A percentile compares a stretch with the other conserved stretches of the same genome.
These are phyloP conservation scores for Rutpela maculata DNA, from an alignment of 2,888 invertebrate genomes.

Conservation along the genomic window DNA sequence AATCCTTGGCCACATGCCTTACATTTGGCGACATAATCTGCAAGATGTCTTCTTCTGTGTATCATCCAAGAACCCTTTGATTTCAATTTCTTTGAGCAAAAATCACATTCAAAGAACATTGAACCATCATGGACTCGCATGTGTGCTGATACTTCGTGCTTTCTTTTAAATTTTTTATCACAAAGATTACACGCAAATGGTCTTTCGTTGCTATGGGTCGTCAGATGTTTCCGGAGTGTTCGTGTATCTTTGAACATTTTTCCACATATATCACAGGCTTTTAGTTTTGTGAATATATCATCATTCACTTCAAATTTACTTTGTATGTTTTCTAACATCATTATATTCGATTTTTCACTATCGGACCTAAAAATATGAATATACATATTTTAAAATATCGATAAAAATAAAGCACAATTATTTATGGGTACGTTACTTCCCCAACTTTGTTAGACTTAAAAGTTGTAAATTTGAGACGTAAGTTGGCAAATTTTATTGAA, in stretches of 20 bases:
- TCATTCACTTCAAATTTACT: slow-evolving; percentile 23
- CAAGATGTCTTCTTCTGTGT: slow-evolving; percentile 76
- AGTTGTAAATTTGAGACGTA: no score
- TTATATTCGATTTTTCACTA: background rate
- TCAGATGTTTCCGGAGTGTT: slow-evolving; percentile 71
- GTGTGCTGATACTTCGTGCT: slow-evolving; percentile 54
- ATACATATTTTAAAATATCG: background rate
- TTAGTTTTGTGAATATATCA: slow-evolving; percentile 25
- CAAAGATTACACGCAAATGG: slow-evolving; percentile 67
- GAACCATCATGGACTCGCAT: slow-evolving; percentile 49
- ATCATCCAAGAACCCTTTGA: slow-evolving; percentile 70
- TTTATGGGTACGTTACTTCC: no score
- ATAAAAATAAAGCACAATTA: background rate
- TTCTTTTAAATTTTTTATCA: slow-evolving; percentile 55
- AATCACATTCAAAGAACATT: slow-evolving; percentile 70
- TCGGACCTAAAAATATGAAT: slow-evolving; percentile 16
- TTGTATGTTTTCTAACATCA: background rate
- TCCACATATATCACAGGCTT: slow-evolving; percentile 72
- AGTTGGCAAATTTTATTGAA: no score
- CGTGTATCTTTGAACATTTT: slow-evolving; percentile 71
- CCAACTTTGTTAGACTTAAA: no score
- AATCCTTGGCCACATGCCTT: slow-evolving; percentile 69
- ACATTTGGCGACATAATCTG: slow-evolving; percentile 74
- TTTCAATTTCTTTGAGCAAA: slow-evolving; percentile 77
- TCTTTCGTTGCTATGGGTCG: slow-evolving; percentile 75